A percentile compares a stretch with the other conserved stretches of the same genome.
phyloP scores from a whole-genome alignment of 2,113 vertebrate genomes.

The Pterocles burchelli region DNA sequence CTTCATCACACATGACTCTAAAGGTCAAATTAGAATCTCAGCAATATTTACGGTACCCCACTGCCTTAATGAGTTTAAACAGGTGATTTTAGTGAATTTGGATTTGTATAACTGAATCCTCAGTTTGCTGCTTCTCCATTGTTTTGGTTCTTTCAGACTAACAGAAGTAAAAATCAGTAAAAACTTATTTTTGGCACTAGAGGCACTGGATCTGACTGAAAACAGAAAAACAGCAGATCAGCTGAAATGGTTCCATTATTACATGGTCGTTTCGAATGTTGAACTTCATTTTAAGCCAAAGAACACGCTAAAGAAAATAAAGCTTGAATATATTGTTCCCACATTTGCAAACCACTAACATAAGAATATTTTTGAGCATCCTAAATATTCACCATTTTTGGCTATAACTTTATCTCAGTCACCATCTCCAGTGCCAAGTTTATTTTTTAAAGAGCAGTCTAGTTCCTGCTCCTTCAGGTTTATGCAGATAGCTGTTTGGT shows the following conservation, averaged over 20 bases:
- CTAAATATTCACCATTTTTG: conserved; percentile 63
- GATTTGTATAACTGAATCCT: neutral
- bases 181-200: conserved; percentile 46
- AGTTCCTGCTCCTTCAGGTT: conserved; percentile 66
- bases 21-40: neutral
- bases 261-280: conserved; percentile 49
- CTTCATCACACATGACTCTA: neutral
- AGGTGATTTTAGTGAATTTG: neutral
- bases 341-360: conserved; percentile 73
- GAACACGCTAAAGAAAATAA: conserved; percentile 67
- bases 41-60: neutral
- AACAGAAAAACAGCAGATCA: conserved; percentile 32
- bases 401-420: conserved; percentile 64
- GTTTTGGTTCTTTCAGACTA: neutral
- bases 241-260: conserved; percentile 55
- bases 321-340: conserved; percentile 63
- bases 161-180: conserved; percentile 36
- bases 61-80: neutral
- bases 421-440: conserved; percentile 63
- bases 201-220: neutral
- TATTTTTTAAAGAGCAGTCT: conserved; percentile 69
- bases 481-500: conserved; percentile 62
- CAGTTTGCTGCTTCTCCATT: neutral
- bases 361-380: conserved; percentile 55
- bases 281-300: conserved; percentile 57